Conservation (phyloP, 64 coral and sea anemone species). For the Pachyseris speciosa region DNA sequence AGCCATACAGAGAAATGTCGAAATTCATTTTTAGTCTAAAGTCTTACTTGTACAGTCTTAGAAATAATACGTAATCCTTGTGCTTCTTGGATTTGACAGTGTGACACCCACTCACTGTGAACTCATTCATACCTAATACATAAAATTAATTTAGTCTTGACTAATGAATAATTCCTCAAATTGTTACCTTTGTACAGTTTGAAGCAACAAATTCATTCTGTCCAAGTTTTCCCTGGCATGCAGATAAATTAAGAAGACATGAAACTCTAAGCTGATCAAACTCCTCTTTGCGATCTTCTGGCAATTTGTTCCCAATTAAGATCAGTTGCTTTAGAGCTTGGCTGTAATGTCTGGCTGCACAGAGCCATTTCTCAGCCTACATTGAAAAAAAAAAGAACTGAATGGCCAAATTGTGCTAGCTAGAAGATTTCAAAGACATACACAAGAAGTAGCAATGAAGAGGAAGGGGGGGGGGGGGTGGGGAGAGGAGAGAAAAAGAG, state of each 20-base stretch:
- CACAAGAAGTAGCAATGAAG: background rate
- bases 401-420: background rate
- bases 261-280: conserved; percentile 7
- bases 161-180: background rate
- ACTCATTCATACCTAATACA: too few species aligned
- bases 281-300: background rate
- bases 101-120: too few species aligned
- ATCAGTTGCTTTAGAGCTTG: conserved; percentile 9
- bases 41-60: too few species aligned
- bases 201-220: conserved; percentile 16
- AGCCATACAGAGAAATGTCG: too few species aligned
- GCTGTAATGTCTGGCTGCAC: conserved; percentile 22
- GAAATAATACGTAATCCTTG: too few species aligned
- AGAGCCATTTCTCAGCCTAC: background rate
- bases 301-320: background rate
- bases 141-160: too few species aligned
- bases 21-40: too few species aligned
- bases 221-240: conserved; percentile 25
- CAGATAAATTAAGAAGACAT: conserved; percentile 38
- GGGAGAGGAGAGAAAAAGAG: too few species aligned
- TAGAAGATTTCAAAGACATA: too few species aligned
- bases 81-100: too few species aligned
- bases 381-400: background rate
- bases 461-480: too few species aligned
- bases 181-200: conserved; percentile 43